A percentile compares a stretch with the other conserved stretches of the same genome.
Evolutionary conservation across 2,113 vertebrate species (phyloP).

Genomic region (Platichthys flesus): DNA sequence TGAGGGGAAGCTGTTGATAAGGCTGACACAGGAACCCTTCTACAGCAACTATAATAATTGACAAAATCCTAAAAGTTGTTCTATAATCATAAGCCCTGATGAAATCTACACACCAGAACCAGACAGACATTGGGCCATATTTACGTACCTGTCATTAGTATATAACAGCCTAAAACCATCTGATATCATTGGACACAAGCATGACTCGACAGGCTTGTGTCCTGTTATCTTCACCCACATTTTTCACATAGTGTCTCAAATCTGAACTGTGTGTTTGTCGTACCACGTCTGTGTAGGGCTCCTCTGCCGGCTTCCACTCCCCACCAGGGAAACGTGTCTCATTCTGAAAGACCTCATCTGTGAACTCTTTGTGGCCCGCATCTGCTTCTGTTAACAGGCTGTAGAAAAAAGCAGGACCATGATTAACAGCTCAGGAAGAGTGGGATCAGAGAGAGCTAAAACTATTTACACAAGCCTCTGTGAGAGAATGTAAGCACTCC

Average conservation of each 20-base stretch:
- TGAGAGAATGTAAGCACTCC: constrained; percentile 56
- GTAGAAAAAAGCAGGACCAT: constrained; percentile 9
- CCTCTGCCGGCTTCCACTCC: constrained; percentile 90
- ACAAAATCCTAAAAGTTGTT: neutral
- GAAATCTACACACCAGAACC: neutral
- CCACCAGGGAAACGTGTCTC: constrained; percentile 92
- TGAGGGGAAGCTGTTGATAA: too few relatives aligned
- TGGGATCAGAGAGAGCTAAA: neutral
- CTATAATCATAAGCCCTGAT: too few relatives aligned
- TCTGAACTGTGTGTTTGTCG: constrained; percentile 35
- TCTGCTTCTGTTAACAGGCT: constrained; percentile 96
- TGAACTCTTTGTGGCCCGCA: constrained; percentile 95
- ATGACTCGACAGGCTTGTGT: constrained; percentile 28
- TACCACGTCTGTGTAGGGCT: constrained; percentile 93
- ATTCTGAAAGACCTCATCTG: constrained; percentile 94
- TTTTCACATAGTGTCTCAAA: constrained; percentile 31
- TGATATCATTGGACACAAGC: constrained; percentile 24
- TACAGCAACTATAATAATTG: too few relatives aligned
- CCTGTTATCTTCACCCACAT: constrained; percentile 23
- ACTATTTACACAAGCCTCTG: constrained; percentile 46
- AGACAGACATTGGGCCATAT: neutral
- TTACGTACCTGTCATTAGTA: too few relatives aligned
- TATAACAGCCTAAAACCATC: neutral
- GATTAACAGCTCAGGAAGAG: constrained; percentile 42
- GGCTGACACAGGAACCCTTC: too few relatives aligned